A percentile compares a stretch with the other conserved stretches of the same genome.
Conservation (phyloP, 2,888 invertebrate species). For the Erebia palarica region DNA sequence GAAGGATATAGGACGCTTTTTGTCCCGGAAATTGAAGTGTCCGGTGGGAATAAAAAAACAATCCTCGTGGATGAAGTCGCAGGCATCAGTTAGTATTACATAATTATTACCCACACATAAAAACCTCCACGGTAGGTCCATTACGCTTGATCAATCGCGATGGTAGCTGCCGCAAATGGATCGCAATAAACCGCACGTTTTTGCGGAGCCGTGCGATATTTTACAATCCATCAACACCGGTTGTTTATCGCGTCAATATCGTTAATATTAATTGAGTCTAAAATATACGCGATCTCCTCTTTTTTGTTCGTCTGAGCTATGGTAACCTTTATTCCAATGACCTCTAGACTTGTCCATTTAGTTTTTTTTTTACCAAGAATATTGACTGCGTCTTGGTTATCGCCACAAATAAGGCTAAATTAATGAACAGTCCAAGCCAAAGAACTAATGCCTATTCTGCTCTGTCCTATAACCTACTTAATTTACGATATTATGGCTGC, state of each 20-base stretch:
- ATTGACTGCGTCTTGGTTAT: neutral
- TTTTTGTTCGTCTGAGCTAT: conserved; percentile 1
- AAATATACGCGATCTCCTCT: neutral
- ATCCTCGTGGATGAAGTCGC: no score
- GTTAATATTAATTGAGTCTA: conserved; percentile 3
- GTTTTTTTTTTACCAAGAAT: neutral
- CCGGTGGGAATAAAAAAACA: no score
- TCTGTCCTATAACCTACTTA: no score
- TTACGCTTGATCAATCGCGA: conserved; percentile 19
- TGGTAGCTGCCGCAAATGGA: conserved; percentile 23
- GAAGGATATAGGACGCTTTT: no score
- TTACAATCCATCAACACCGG: conserved; percentile 19
- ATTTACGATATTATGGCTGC: no score
- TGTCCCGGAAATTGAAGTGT: no score
- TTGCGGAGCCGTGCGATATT: conserved; percentile 26
- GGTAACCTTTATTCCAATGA: conserved; percentile 7
- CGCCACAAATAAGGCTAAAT: no score
- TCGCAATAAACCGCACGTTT: conserved; percentile 23
- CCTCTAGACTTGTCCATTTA: neutral
- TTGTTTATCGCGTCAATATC: conserved; percentile 7
- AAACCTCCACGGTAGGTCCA: conserved; percentile 24
- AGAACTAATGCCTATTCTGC: no score
- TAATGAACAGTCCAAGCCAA: no score
- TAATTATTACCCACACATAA: neutral
- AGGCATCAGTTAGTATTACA: no score